Evolutionary conservation across 1,140 invertebrate species (phyloP), one percentile per base, ranked within the genome.

Genomic region (Drosophila navojoa): DNA sequence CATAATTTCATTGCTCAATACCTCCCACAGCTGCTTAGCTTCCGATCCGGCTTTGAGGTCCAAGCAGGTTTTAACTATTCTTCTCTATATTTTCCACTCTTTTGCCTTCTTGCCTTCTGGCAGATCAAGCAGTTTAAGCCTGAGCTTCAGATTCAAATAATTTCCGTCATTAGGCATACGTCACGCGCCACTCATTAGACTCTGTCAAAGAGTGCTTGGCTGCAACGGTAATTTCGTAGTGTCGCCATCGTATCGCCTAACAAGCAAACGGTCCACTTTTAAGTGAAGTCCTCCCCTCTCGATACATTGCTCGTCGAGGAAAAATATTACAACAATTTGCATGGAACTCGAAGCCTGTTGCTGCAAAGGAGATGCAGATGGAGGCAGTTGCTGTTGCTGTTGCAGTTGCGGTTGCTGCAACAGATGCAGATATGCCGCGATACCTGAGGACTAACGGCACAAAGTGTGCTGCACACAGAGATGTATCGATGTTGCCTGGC

Each of bases 291-390:
- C 32, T 13, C 38, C 50, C 35, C 11, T 35, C 72, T 29, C 27
- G 9, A n/a, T 29, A 45, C 53, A 55, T 25, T 1, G 42, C 42
- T 19, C 19, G 15, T 32, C 47, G 42, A 32, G 11, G 10, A 38
- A 38, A 87, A 87, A 87, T 87, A 87, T 87, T 87, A 79, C 82
- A 87, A 89, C 82, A 82, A 87, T 87, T 87, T 87, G 82, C 82
- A 87, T 87, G 72, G 57, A 47, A 45, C 49, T 47, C 19, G 10
- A 81, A 79, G 84, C 77, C 81, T 75, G 81, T 85, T 85, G 77
- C 76, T 89, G 82, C 32, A 13, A 69, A 69, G 50, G 72, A 62
- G 78, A 66, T 78, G 68, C 70, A 53, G 57, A 38, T 38, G 35
- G 35, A 38, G 35, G 35, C 35, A 4, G 35, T 13, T 38, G 35